Percentiles rank a stretch among this genome's conserved stretches.
These are phyloP conservation scores for Diarsia dahlii DNA, from an alignment of 2,888 invertebrate species.

Conservation along the genomic window DNA sequence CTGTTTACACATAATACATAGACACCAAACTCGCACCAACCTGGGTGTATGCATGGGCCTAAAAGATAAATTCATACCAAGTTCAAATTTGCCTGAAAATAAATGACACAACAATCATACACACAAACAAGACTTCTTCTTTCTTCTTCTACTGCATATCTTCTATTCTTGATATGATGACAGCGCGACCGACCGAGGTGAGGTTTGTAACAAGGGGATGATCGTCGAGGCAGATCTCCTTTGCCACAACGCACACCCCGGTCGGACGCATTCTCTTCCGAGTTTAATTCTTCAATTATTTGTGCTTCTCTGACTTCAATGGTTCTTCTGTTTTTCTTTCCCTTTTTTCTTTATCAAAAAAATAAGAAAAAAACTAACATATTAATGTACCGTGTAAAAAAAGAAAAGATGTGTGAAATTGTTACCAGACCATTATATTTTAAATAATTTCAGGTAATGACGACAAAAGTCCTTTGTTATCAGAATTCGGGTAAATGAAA, in stretches of 20 bases:
- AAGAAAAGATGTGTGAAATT: no score
- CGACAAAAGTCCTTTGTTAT: no score
- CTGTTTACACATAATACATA: no score
- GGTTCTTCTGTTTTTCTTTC: background rate
- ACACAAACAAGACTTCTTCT: background rate
- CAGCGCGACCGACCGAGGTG: slow-evolving; percentile 89
- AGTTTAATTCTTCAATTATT: background rate
- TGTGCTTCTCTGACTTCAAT: slow-evolving; percentile 33
- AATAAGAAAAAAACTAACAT: no score
- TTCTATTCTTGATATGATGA: slow-evolving; percentile 59
- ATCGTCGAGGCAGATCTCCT: slow-evolving; percentile 90
- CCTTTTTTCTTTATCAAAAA: no score
- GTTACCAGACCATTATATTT: no score
- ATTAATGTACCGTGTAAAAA: no score
- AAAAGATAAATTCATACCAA: background rate
- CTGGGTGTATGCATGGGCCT: no score
- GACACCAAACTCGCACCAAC: no score
- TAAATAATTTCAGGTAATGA: no score
- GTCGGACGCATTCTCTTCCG: slow-evolving; percentile 75
- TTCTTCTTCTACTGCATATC: slow-evolving; percentile 19
- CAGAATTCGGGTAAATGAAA: no score
- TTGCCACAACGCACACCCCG: slow-evolving; percentile 92
- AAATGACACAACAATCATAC: background rate
- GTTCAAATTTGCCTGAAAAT: slow-evolving; percentile 1
- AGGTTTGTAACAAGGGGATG: slow-evolving; percentile 94